A percentile compares a stretch with the other conserved stretches of the same genome.
Evolutionary conservation across 1,140 invertebrate genomes (phyloP).

Genomic region (Bombyx mandarina): DNA sequence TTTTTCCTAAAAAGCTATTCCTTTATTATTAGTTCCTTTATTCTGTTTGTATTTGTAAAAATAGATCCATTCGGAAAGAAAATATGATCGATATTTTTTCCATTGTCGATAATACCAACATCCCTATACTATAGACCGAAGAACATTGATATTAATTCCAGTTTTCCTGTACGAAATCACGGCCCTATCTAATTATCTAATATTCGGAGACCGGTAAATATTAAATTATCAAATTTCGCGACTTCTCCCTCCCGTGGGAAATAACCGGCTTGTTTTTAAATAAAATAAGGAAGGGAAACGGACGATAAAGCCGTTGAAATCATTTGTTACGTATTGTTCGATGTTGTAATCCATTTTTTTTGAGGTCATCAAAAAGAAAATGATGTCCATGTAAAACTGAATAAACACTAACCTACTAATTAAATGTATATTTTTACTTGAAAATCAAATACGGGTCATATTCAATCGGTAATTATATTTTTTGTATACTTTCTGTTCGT

Average conservation of each 20-base stretch:
- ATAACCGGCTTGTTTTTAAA: conserved; percentile 59
- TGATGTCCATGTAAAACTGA: no score
- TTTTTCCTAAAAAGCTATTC: not conserved
- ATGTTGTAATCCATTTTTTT: no score
- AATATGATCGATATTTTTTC: conserved; percentile 11
- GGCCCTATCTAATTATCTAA: conserved; percentile 63
- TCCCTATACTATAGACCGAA: conserved; percentile 40
- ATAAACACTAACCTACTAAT: no score
- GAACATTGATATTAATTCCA: conserved; percentile 69
- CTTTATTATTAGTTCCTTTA: no score
- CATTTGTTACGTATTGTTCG: no score
- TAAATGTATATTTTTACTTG: no score
- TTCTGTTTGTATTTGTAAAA: no score
- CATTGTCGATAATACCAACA: conserved; percentile 10
- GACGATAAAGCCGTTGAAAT: not conserved
- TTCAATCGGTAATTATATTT: not conserved
- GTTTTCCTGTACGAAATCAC: conserved; percentile 57
- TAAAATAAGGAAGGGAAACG: conserved; percentile 40
- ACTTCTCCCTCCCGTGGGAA: conserved; percentile 51
- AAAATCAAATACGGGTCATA: not conserved
- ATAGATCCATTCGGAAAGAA: no score
- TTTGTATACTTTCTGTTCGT: not conserved
- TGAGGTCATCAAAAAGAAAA: no score
- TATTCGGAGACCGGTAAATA: conserved; percentile 52
- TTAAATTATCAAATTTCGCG: conserved; percentile 63